Percentiles rank a stretch among this genome's conserved stretches.
Conservation (phyloP, 2,113 vertebrate genomes). For the Sarotherodon lohbergeri region DNA sequence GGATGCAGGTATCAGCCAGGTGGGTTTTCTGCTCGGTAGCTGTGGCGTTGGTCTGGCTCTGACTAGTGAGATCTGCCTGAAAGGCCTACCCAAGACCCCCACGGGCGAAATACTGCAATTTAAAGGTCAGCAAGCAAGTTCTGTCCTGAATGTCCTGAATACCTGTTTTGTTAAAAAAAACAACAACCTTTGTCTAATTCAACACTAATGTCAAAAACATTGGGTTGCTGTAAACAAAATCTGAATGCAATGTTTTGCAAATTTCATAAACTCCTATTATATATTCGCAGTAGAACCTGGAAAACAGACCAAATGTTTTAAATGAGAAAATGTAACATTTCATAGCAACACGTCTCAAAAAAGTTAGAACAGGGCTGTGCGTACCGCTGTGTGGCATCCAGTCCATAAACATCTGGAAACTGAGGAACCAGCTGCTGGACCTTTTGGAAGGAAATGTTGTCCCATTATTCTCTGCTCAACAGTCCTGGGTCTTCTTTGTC, state of each 20-base stretch:
- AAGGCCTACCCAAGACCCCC: constrained; percentile 95
- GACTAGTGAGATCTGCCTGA: constrained; percentile 95
- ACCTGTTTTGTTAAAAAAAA: not conserved
- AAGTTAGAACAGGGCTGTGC: not conserved
- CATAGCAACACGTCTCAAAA: not conserved
- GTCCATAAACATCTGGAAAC: not conserved
- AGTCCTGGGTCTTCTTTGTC: not conserved
- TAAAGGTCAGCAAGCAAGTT: constrained; percentile 80
- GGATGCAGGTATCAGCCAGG: constrained; percentile 96
- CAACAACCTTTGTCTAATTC: not conserved
- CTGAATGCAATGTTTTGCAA: not conserved
- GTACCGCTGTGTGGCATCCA: not conserved
- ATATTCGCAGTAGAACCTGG: not conserved
- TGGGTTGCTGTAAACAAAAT: not conserved
- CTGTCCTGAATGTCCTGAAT: not conserved
- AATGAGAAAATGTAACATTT: not conserved
- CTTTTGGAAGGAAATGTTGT: not conserved
- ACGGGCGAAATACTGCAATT: constrained; percentile 95
- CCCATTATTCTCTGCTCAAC: not conserved
- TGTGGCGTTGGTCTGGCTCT: constrained; percentile 91
- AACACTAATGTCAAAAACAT: not conserved
- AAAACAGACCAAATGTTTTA: not conserved
- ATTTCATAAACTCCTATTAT: not conserved
- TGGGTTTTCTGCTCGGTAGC: constrained; percentile 94
- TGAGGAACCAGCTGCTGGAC: not conserved